Percentiles rank a stretch among this genome's conserved stretches.
Conservation (phyloP, 2,888 invertebrate species). For the Syrphus vitripennis region DNA sequence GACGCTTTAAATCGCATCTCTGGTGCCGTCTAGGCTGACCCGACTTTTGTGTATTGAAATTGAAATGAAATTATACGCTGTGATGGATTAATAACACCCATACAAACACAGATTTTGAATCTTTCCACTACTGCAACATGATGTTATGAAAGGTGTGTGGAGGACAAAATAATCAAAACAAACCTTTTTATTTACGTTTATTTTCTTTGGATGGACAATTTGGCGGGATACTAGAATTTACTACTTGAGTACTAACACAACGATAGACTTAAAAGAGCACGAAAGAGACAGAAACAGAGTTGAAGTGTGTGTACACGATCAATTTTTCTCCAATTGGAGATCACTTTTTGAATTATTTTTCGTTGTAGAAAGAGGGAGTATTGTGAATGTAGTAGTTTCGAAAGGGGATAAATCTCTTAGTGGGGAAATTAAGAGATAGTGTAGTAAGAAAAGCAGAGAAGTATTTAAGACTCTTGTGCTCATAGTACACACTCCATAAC, state of each 20-base stretch:
- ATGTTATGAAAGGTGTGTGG: constrained; percentile 68
- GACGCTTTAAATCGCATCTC: constrained; percentile 71
- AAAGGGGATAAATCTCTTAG: constrained; percentile 16
- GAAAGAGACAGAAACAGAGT: neutral
- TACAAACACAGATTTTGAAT: neutral
- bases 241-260: neutral
- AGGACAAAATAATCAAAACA: constrained; percentile 68
- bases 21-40: constrained; percentile 72
- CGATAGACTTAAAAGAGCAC: neutral
- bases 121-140: constrained; percentile 12
- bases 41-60: constrained; percentile 65
- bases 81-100: constrained; percentile 41
- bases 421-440: neutral
- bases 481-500: too few relatives aligned
- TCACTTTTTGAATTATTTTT: neutral
- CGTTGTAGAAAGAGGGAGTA: neutral
- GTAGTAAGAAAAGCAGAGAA: too few relatives aligned
- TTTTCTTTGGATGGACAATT: constrained; percentile 34
- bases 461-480: too few relatives aligned
- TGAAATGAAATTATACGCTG: constrained; percentile 61
- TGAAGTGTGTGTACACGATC: neutral
- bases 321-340: neutral
- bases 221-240: constrained; percentile 59
- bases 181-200: constrained; percentile 56
- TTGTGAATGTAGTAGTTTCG: neutral